These are phyloP conservation scores for Psittacula cyanocephala DNA, from an alignment of 2,113 vertebrate genomes.

Conservation along the genomic window DNA sequence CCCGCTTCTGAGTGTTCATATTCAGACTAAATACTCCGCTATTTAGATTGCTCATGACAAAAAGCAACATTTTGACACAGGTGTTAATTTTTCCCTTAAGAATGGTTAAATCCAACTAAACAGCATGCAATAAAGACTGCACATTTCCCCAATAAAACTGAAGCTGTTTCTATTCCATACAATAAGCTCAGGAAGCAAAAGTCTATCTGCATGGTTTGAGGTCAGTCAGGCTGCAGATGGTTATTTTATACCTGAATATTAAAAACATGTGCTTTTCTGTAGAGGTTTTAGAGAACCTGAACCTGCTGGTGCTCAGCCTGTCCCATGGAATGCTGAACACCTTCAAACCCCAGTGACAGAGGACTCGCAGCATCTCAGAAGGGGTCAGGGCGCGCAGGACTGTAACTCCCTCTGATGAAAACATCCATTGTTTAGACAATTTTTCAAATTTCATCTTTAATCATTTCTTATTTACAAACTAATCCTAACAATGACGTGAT, in stretches of 20 bases:
- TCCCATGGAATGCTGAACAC: background rate
- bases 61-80: background rate
- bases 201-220: background rate
- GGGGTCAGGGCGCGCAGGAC: background rate
- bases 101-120: background rate
- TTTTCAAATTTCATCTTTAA: background rate
- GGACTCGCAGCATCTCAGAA: background rate
- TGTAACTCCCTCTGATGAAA: background rate
- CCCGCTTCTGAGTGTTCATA: background rate
- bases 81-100: background rate
- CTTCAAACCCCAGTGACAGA: background rate
- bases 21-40: background rate
- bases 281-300: background rate
- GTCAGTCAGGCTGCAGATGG: background rate
- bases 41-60: background rate
- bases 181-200: background rate
- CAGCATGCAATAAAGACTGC: background rate
- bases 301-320: background rate
- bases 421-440: background rate
- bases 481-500: slow-evolving; percentile 27
- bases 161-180: background rate
- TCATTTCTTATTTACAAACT: slow-evolving; percentile 22
- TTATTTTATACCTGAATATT: slow-evolving; percentile 16
- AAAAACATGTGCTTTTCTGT: background rate
- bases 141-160: background rate